A percentile compares a stretch with the other conserved stretches of the same genome.
Evolutionary conservation across 2,888 invertebrate genomes (phyloP).

Genomic region (Caenorhabditis auriculariae): DNA sequence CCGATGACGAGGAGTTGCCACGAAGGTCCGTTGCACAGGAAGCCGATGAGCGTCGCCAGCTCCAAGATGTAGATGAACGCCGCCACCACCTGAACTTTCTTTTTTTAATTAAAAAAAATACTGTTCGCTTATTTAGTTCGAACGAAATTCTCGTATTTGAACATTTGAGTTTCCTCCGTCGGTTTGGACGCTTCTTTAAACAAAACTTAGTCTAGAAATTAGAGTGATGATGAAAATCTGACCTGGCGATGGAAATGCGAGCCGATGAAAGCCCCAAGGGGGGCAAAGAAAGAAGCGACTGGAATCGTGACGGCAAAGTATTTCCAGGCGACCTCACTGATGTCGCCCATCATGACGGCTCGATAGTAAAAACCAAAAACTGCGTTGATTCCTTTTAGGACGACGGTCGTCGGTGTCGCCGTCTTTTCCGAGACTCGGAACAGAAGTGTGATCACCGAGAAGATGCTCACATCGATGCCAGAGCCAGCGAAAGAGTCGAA

Average conservation of each 20-base stretch:
- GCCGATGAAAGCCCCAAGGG: constrained; percentile 54
- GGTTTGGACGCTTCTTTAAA: too few relatives aligned
- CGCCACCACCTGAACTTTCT: constrained; percentile 40
- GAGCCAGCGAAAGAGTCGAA: constrained; percentile 61
- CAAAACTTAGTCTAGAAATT: too few relatives aligned
- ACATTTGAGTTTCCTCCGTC: too few relatives aligned
- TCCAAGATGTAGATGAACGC: constrained; percentile 48
- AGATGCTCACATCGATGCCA: constrained; percentile 62
- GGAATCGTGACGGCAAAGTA: constrained; percentile 25
- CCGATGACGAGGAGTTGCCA: constrained; percentile 7
- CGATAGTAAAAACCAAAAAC: constrained; percentile 54
- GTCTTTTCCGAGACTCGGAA: constrained; percentile 58
- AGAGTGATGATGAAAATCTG: too few relatives aligned
- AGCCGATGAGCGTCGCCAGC: constrained; percentile 41
- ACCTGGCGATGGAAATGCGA: constrained; percentile 57
- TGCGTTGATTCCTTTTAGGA: constrained; percentile 53
- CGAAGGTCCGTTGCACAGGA: constrained; percentile 48
- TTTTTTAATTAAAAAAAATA: too few relatives aligned
- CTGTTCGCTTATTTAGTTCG: too few relatives aligned
- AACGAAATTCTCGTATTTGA: too few relatives aligned
- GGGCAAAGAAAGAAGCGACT: constrained; percentile 34
- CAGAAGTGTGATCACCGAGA: constrained; percentile 53
- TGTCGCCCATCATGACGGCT: constrained; percentile 45
- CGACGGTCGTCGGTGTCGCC: constrained; percentile 62
- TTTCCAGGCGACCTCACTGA: constrained; percentile 36